Evolutionary conservation across 2,888 invertebrate species (phyloP).

Genomic region (Sinohyriopsis cumingii): DNA sequence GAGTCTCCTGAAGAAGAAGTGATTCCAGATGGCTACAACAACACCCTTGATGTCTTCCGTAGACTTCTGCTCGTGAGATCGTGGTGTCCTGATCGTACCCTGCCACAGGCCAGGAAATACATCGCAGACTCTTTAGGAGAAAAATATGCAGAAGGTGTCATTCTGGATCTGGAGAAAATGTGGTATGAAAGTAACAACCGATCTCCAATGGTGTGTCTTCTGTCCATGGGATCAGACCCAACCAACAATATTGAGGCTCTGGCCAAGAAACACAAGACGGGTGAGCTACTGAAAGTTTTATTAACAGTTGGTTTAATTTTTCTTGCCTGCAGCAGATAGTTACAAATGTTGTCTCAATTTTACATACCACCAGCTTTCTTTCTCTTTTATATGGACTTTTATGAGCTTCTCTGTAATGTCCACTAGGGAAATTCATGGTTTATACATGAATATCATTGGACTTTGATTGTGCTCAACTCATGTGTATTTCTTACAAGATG

Average conservation of each 20-base stretch:
- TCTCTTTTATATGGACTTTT: not conserved
- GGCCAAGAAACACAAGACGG: constrained; percentile 70
- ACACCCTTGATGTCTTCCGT: constrained; percentile 70
- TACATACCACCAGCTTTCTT: not conserved
- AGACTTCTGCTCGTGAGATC: constrained; percentile 70
- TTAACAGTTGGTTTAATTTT: not conserved
- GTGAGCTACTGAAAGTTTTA: constrained; percentile 31
- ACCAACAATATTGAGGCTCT: constrained; percentile 70
- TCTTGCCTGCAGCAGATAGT: not conserved
- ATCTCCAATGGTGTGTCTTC: constrained; percentile 70
- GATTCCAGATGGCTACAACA: constrained; percentile 72
- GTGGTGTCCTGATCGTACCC: constrained; percentile 72
- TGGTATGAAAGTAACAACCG: constrained; percentile 68
- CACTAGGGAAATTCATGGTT: no score
- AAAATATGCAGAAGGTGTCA: constrained; percentile 70
- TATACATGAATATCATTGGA: no score
- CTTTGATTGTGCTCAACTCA: no score
- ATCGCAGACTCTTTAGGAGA: constrained; percentile 69
- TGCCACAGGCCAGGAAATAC: constrained; percentile 70
- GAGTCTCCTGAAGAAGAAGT: constrained; percentile 71
- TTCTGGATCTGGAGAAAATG: constrained; percentile 71
- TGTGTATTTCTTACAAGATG: no score
- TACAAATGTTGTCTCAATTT: not conserved
- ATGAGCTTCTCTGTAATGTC: no score
- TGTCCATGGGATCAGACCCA: constrained; percentile 72